Evolutionary conservation across 2,797 vertebrate species (phyloP), one percentile per base, ranked within the genome.

Genomic region (Strix occidentalis): DNA sequence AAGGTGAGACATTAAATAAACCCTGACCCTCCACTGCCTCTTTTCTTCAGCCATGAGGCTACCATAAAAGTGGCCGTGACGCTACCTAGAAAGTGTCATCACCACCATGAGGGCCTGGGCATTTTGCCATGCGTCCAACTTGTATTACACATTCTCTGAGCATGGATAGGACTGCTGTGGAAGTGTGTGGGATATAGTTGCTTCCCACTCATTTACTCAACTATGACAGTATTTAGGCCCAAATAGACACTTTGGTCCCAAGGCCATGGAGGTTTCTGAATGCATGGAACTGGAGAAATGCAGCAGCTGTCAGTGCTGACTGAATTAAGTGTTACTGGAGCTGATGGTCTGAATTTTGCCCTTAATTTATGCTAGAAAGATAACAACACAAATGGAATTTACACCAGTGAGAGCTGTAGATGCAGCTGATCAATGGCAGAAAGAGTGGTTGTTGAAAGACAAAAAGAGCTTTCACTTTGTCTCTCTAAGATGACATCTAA

Each of bases 91-190:
- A 85, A 75, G 13, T 24, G 12, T n/a, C 18, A 28, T 20, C 37
- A 31, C 6, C 24, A 72, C 29, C 18, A 33, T 12, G 61, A 93
- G 5, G 43, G 16, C 33, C 35, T 70, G 54, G 28, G 33, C 7
- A 24, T 81, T 79, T 54, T 78, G 19, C 24, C 21, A 29, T 46
- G 43, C 0, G 1, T 39, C 63, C 33, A 69, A 51, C 18, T 76
- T 0, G 0, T 72, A 16, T 68, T 69, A 31, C 0, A 1, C 11
- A 35, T 9, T 84, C 39, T 90, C 63, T 82, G n/a, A 80, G 26
- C 17, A 13, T 3, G 26, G 33, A 16, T 6, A 89, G 29, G 37
- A 76, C 46, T 84, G 45, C 63, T 76, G 26, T 6, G 8, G 46
- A 69, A 84, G 3, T 18, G 15, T 43, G 28, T 41, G 18, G 74